These are phyloP conservation scores for Stomatorhinus walkeri DNA, from an alignment of 2,797 vertebrate genomes.

Conservation along the genomic window DNA sequence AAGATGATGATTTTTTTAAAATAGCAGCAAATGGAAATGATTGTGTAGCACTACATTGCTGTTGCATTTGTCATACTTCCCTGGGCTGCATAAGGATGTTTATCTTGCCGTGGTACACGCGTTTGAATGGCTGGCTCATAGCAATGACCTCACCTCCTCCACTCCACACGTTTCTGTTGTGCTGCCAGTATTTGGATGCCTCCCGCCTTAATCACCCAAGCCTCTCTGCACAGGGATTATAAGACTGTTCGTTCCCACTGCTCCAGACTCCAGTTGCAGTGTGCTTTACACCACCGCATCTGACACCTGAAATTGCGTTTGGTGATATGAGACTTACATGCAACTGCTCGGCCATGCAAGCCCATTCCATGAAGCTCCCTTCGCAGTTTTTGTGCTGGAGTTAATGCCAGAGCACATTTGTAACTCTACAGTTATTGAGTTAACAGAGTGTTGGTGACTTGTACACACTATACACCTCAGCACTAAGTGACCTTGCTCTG, in stretches of 20 bases:
- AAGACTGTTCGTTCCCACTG: background rate
- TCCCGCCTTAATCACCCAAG: conserved; percentile 51
- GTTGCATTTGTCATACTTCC: background rate
- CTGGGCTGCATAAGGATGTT: background rate
- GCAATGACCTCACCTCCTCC: conserved; percentile 28
- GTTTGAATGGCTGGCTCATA: conserved; percentile 10
- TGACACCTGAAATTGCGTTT: no score
- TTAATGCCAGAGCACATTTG: no score
- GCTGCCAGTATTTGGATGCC: conserved; percentile 51
- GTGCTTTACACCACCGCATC: background rate
- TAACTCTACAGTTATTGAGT: background rate
- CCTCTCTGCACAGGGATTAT: conserved; percentile 44
- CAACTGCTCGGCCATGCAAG: no score
- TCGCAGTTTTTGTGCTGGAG: no score
- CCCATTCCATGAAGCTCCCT: no score
- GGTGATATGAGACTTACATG: no score
- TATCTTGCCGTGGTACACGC: conserved; percentile 5
- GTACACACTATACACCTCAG: background rate
- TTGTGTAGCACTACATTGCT: background rate
- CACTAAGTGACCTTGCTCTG: background rate
- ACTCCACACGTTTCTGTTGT: conserved; percentile 37
- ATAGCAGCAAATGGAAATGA: background rate
- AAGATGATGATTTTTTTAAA: background rate
- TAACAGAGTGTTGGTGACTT: background rate
- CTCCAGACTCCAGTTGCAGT: background rate